Evolutionary conservation across 2,888 invertebrate species (phyloP).

Genomic region (Galeruca laticollis): DNA sequence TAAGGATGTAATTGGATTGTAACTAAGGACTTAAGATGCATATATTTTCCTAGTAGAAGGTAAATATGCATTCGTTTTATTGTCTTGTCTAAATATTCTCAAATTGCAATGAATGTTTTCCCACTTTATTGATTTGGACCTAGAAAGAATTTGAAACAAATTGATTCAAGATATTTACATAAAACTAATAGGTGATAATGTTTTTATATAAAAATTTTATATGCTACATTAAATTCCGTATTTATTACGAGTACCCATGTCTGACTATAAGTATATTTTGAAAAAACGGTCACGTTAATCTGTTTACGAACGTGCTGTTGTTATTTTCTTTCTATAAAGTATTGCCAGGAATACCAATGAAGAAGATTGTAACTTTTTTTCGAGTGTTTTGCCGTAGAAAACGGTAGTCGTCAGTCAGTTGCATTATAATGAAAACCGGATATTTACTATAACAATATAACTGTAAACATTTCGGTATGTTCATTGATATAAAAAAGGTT

Average conservation of each 20-base stretch:
- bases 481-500: too few relatives aligned
- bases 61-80: too few relatives aligned
- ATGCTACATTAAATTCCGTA: too few relatives aligned
- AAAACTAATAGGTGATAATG: slow-evolving; percentile 6
- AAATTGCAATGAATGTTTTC: too few relatives aligned
- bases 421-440: background rate
- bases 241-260: too few relatives aligned
- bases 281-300: background rate
- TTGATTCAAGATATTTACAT: background rate
- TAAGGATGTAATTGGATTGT: slow-evolving; percentile 20
- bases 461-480: too few relatives aligned
- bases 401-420: background rate
- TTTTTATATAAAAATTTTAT: background rate
- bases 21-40: background rate
- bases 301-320: slow-evolving; percentile 4
- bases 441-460: too few relatives aligned
- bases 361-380: background rate
- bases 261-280: background rate
- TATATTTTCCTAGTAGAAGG: too few relatives aligned
- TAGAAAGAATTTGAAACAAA: background rate
- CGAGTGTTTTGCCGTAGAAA: background rate
- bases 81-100: too few relatives aligned
- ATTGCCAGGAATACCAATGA: background rate
- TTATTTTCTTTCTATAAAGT: background rate
- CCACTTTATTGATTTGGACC: too few relatives aligned